Evolutionary conservation across 2,888 invertebrate species (phyloP).

Genomic region (Pseudococcus jackbeardsleyi): DNA sequence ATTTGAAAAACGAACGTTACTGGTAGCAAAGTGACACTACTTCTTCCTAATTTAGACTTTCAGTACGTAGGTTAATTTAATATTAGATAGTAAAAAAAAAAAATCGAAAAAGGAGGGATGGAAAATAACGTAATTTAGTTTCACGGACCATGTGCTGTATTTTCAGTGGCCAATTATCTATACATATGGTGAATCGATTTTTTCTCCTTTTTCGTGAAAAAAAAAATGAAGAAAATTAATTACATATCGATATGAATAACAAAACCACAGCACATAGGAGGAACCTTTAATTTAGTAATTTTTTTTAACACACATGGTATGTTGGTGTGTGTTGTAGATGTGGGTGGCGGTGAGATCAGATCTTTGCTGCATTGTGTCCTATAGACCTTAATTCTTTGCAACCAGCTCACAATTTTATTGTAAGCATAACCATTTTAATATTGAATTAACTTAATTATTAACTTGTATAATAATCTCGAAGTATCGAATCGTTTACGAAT

Average conservation of each 20-base stretch:
- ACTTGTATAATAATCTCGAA: neutral
- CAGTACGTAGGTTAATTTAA: no score
- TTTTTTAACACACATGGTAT: slow-evolving; percentile 61
- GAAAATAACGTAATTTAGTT: neutral
- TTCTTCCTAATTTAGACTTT: neutral
- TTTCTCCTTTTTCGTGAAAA: neutral
- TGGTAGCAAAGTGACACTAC: neutral
- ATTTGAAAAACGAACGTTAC: neutral
- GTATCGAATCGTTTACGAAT: neutral
- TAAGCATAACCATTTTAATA: slow-evolving; percentile 64
- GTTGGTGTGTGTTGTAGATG: slow-evolving; percentile 65
- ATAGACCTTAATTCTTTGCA: slow-evolving; percentile 55
- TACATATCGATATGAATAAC: neutral
- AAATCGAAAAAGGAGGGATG: neutral
- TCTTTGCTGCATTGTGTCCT: slow-evolving; percentile 63
- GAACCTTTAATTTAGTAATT: slow-evolving; percentile 22
- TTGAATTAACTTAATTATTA: slow-evolving; percentile 54
- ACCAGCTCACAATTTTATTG: slow-evolving; percentile 63
- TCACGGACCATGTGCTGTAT: neutral
- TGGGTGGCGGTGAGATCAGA: slow-evolving; percentile 66
- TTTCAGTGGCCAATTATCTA: neutral
- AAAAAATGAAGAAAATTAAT: neutral
- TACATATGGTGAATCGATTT: neutral
- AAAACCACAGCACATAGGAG: neutral
- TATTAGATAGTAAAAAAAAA: neutral